phyloP scores from a whole-genome alignment of 2,113 vertebrate species.

The Labeo rohita region DNA sequence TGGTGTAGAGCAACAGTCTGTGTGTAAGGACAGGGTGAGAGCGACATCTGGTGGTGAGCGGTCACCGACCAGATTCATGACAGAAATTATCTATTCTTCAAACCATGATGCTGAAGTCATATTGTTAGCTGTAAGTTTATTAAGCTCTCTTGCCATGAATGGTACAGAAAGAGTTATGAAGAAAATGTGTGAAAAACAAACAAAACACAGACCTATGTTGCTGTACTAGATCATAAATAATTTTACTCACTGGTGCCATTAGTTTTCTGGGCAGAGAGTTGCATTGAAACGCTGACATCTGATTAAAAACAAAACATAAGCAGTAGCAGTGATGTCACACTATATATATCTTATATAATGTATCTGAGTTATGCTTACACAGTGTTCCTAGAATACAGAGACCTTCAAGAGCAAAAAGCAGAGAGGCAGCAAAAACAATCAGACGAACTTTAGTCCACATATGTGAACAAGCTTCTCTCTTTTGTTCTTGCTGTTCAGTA shows the following conservation, averaged over 20 bases:
- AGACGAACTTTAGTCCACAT: slow-evolving; percentile 1
- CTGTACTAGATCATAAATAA: too few species aligned
- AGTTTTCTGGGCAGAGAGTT: not conserved
- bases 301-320: not conserved
- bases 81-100: not conserved
- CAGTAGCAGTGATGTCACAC: not conserved
- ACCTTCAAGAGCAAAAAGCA: not conserved
- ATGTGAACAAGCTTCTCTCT: not conserved
- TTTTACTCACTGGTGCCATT: not conserved
- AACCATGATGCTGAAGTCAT: not conserved
- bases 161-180: not conserved
- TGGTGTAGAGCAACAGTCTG: too few species aligned
- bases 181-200: not conserved
- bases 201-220: too few species aligned
- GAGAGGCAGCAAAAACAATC: not conserved
- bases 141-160: not conserved
- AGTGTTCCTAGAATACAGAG: not conserved
- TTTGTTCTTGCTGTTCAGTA: not conserved
- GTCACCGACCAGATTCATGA: too few species aligned
- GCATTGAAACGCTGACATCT: not conserved
- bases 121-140: not conserved
- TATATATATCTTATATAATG: too few species aligned
- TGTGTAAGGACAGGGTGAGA: too few species aligned
- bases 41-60: too few species aligned
- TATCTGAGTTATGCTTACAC: not conserved